Evolutionary conservation across 2,113 vertebrate genomes (phyloP), one percentile per base, ranked within the genome.

Genomic region (Rhinolophus ferrumequinum): DNA sequence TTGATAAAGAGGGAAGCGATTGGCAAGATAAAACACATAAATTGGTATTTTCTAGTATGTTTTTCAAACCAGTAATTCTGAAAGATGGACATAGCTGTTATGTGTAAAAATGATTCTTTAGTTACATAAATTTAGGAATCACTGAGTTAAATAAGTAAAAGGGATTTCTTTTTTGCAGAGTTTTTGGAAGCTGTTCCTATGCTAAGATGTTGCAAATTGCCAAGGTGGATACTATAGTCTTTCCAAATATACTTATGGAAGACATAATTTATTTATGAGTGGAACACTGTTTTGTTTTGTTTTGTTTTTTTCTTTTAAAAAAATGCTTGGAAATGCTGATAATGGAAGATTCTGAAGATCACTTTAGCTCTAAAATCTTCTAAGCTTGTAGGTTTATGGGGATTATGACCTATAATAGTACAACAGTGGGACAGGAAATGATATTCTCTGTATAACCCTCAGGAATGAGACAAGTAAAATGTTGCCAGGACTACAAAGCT

Each of bases 31-130:
- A 92, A 88, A 77, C 26, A 91, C 44, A 73, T 28, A 60, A 5
- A 44, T 85, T 58, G 56, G 22, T 70, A 44, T 69, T 88, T 89
- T 80, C 81, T 28, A 73, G 80, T 24, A 33, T 35, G 47, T 77
- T 94, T 67, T 95, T 90, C 87, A 80, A 80, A 88, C 77, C 47
- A 54, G 38, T 88, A 80, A 90, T 87, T 94, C 70, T 69, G 47
- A 33, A 77, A 90, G 80, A 72, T 72, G 54, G 52, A 89, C 89
- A 87, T 7, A 70, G 62, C 19, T 52, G 41, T 58, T n/a, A 30
- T 24, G 2, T 44, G 26, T 79, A 52, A 95, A 89, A 44, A 90
- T 28, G 62, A 67, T 87, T 90, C 52, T 95, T 69, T 87, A 64
- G 77, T 86, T 75, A 73, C 84, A 52, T 2, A 92, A 92, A 58